Conservation (phyloP, 2,113 vertebrate genomes). For the Istiophorus platypterus region DNA sequence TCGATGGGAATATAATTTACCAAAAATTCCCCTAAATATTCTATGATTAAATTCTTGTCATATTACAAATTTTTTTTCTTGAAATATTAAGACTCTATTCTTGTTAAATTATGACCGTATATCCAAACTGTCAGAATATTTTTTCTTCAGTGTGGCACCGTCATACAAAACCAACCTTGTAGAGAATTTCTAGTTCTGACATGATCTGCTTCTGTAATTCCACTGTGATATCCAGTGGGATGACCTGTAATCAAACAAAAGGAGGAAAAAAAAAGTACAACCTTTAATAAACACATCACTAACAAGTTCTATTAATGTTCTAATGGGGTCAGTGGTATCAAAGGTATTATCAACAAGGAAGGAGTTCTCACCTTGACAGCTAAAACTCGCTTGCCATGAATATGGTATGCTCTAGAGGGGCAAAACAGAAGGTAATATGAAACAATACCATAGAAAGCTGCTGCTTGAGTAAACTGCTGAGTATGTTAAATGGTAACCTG, state of each 20-base stretch:
- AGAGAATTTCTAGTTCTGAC: slow-evolving; percentile 98
- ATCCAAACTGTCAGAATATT: too few relatives aligned
- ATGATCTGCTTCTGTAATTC: slow-evolving; percentile 99
- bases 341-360: background rate
- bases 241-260: slow-evolving; percentile 86
- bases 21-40: too few relatives aligned
- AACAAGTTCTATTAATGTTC: background rate
- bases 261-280: background rate
- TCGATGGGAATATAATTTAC: too few relatives aligned
- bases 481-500: background rate
- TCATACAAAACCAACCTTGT: slow-evolving; percentile 87
- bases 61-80: too few relatives aligned
- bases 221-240: slow-evolving; percentile 96
- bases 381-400: slow-evolving; percentile 92
- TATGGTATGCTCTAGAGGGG: slow-evolving; percentile 90
- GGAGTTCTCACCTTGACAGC: slow-evolving; percentile 92
- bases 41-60: too few relatives aligned
- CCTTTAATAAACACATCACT: background rate
- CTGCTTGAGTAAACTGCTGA: background rate
- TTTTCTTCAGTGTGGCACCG: too few relatives aligned
- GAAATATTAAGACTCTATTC: too few relatives aligned
- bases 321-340: background rate
- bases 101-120: too few relatives aligned
- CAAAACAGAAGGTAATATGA: slow-evolving; percentile 9
- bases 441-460: background rate